Evolutionary conservation across 1,140 invertebrate species (phyloP).

Genomic region (Acromyrmex echinatior): DNA sequence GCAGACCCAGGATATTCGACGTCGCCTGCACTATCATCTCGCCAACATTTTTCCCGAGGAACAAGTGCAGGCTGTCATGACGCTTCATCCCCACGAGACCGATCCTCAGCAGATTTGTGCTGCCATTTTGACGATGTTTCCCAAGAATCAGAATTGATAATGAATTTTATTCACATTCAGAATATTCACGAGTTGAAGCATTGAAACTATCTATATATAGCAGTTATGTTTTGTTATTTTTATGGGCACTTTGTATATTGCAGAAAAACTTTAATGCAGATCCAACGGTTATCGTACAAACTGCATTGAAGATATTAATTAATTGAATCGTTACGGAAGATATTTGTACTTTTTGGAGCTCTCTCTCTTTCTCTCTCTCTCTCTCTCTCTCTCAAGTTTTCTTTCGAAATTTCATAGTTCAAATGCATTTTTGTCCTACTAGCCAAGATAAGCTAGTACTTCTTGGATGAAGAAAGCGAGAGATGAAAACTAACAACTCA

Average conservation of each 20-base stretch:
- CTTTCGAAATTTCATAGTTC: not conserved
- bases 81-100: constrained; percentile 94
- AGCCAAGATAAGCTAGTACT: constrained; percentile 30
- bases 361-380: not conserved
- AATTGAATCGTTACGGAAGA: constrained; percentile 9
- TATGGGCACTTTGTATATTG: not conserved
- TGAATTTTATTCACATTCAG: not conserved
- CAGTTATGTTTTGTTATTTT: constrained; percentile 1
- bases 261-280: constrained; percentile 6
- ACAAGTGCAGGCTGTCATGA: constrained; percentile 94
- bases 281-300: not conserved
- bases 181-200: not conserved
- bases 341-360: not conserved
- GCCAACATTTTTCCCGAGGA: constrained; percentile 95
- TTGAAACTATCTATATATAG: not conserved
- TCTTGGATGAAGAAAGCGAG: constrained; percentile 21
- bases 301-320: constrained; percentile 3
- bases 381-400: not conserved
- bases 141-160: constrained; percentile 83
- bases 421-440: constrained; percentile 41
- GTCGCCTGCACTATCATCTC: constrained; percentile 94
- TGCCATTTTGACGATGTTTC: constrained; percentile 93
- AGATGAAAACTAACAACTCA: not conserved
- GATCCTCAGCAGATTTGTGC: constrained; percentile 96
- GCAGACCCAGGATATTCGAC: constrained; percentile 90